Conservation (phyloP, 1,140 invertebrate genomes). For the Hermetia illucens region DNA sequence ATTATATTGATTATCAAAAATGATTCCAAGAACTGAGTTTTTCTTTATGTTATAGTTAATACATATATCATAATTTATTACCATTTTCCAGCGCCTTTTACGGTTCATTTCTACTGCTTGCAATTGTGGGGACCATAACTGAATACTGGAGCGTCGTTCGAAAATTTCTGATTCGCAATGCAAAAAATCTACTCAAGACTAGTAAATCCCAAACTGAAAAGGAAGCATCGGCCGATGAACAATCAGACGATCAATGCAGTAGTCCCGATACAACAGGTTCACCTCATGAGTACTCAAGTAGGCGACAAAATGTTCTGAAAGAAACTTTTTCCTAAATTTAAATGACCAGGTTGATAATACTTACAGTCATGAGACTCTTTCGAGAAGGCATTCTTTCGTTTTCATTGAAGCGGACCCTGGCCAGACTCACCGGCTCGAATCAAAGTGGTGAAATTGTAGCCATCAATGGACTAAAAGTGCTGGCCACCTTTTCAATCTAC, state of each 20-base stretch:
- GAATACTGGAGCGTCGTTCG: conserved; percentile 24
- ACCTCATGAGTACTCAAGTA: conserved; percentile 27
- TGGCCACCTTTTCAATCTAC: conserved; percentile 41
- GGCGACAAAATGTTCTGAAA: conserved; percentile 23
- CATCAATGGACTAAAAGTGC: conserved; percentile 43
- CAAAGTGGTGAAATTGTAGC: too few species aligned
- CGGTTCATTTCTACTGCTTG: conserved; percentile 28
- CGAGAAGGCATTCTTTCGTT: conserved; percentile 39
- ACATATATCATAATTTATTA: conserved; percentile 2
- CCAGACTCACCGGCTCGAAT: too few species aligned
- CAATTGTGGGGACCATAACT: conserved; percentile 26
- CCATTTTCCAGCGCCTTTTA: conserved; percentile 28
- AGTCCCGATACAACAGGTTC: conserved; percentile 3
- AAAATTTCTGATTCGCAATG: conserved; percentile 19
- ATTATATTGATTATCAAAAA: too few species aligned
- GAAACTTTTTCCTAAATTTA: too few species aligned
- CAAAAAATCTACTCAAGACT: too few species aligned
- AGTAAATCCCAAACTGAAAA: too few species aligned
- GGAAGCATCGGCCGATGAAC: conserved; percentile 3
- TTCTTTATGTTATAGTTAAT: conserved; percentile 2
- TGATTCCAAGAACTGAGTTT: too few species aligned
- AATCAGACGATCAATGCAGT: not conserved
- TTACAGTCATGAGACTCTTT: too few species aligned
- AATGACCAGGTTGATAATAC: too few species aligned
- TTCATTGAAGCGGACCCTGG: conserved; percentile 33